phyloP scores from a whole-genome alignment of 1,140 invertebrate species.

The Batillaria attramentaria region DNA sequence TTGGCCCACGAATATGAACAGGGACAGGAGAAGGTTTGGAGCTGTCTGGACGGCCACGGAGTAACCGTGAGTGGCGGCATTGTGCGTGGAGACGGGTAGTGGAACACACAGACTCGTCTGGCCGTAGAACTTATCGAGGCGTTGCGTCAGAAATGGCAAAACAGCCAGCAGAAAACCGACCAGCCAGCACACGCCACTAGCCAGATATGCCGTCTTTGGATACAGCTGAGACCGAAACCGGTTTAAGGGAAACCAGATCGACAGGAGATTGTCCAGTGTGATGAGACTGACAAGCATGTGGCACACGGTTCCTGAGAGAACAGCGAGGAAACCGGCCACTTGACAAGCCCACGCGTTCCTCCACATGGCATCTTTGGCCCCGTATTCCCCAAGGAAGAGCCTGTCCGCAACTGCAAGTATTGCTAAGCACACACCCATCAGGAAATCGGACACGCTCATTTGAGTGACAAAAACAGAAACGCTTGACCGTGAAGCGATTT shows the following conservation, averaged over 20 bases:
- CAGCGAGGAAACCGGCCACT: neutral
- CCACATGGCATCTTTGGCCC: neutral
- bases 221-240: neutral
- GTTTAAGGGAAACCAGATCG: neutral
- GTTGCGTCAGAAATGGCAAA: neutral
- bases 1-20: neutral
- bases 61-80: neutral
- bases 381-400: neutral
- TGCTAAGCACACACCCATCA: neutral
- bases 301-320: neutral
- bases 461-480: neutral
- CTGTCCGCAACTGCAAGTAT: neutral
- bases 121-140: neutral
- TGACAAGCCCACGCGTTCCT: neutral
- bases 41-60: neutral
- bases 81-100: neutral
- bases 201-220: neutral
- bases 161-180: neutral
- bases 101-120: conserved; percentile 5
- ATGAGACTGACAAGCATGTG: neutral
- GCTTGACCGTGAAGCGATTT: neutral
- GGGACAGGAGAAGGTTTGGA: neutral
- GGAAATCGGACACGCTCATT: neutral
- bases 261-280: neutral
- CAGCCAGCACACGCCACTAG: neutral